Evolutionary conservation across 2,888 invertebrate species (phyloP).

Genomic region (Drosophila fungiperda): DNA sequence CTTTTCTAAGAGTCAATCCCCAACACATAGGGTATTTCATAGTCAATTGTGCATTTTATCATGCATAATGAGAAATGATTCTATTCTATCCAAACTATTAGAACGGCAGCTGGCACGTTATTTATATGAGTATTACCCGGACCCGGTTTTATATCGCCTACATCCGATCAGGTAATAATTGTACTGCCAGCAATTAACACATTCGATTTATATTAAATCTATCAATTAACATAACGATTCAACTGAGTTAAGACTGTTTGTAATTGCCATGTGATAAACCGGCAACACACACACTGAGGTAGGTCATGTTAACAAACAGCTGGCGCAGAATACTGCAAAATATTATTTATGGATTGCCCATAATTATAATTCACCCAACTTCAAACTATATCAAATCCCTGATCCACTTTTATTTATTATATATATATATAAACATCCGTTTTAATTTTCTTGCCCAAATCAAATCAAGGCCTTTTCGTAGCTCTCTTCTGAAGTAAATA

Average conservation of each 20-base stretch:
- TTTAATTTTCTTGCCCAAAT: not conserved
- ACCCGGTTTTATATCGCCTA: slow-evolving; percentile 60
- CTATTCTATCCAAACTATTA: slow-evolving; percentile 43
- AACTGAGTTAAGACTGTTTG: slow-evolving; percentile 14
- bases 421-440: not conserved
- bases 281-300: slow-evolving; percentile 65
- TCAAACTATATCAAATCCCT: not conserved
- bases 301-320: slow-evolving; percentile 72
- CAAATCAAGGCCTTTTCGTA: not conserved
- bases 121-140: slow-evolving; percentile 24
- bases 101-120: slow-evolving; percentile 43
- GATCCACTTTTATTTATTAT: too few relatives aligned
- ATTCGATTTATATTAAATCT: slow-evolving; percentile 74
- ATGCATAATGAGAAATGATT: slow-evolving; percentile 8
- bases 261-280: slow-evolving; percentile 72
- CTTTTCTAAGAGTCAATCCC: not conserved
- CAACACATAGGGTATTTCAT: not conserved
- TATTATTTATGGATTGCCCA: slow-evolving; percentile 10
- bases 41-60: not conserved
- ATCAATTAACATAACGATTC: slow-evolving; percentile 68
- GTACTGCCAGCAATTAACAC: slow-evolving; percentile 66
- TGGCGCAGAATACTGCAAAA: slow-evolving; percentile 35
- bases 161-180: slow-evolving; percentile 60
- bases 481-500: not conserved
- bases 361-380: not conserved